Base-by-base conservation (phyloP, 1,140 invertebrate genomes). In the Teleogryllus occipitalis region DNA sequence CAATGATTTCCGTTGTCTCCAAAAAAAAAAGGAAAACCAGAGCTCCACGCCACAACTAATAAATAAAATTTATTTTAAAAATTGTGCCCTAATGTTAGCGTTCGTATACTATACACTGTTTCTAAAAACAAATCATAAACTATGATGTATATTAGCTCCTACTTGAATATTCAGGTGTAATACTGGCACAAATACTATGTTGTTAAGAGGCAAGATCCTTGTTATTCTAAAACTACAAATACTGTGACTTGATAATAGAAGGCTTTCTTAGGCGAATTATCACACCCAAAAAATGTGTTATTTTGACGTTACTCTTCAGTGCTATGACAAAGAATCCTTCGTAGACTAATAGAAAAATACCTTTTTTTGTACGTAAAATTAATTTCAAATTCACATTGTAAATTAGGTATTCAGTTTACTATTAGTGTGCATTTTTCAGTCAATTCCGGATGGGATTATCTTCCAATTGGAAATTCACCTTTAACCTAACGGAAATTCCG, bases 171-270 rank as follows among this genome's bases (percentile, higher is more conserved):
- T 65, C 54, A 65, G 54, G 18, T 65, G 54, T 65, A 65, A 14
- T 65, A 14, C 10, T 14, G 54, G 54, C 54, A 65, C 54, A 65
- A 65, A 65, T 65, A 65, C 18, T 65, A 65, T 18, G 54, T 65
- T 65, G 54, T 65, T 65, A 65, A 65, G 54, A 65, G 54, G 54
- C 54, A 65, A 65, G 18, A 10, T 65, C 54, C 54, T 65, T 65
- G 54, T 65, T 65, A 65, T 65, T 65, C 54, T 65, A 65, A 39
- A 65, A 65, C 54, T 65, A 65, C 54, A 65, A 65, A 65, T 65
- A 65, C 54, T 65, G 54, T 65, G 54, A 65, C 54, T 65, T 65
- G 54, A 65, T 65, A 65, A 65, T 65, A 65, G 54, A 65, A 65
- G 10, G 54, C 54, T 65, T 65, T 65, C 10, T 10, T 65, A 65